Evolutionary conservation across 2,888 invertebrate species (phyloP), one percentile per base, ranked within the genome.

Genomic region (Dyspetes luteomarginatus): DNA sequence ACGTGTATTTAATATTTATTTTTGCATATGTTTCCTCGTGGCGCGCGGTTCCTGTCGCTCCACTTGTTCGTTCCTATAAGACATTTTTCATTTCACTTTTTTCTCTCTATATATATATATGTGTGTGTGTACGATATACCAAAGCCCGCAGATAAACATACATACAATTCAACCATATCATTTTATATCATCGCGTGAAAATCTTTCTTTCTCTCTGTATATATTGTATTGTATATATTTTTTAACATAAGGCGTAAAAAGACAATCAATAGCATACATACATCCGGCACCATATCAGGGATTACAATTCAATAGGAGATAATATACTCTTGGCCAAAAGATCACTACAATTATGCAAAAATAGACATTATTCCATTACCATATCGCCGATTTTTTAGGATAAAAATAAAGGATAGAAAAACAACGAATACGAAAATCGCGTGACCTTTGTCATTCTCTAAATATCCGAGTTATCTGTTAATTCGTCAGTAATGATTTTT

Each of bases 311-410:
- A 17, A 84, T 84, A 85, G 83, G 84, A 86, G 85, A 36, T 36
- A 17, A 30, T 84, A 87, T 84, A 84, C 81, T 87, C 87, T 89
- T 87, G 85, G 69, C 64, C 87, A 89, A 88, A 89, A 85, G 91
- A 93, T 93, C 92, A 93, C 93, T 93, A 93, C 93, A 90, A 91
- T 93, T 87, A 93, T 92, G 93, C 92, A 93, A 93, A 93, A 92
- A 92, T 92, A 92, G 90, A 92, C 86, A 89, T 92, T 91, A 86
- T 78, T 76, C 81, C 52, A 56, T 64, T 69, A 77, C 43, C 56
- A 5, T 24, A 41, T 55, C 45, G 52, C 41, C 45, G 30, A 48
- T 64, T 17, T 19, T 7, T 48, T 48, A 17, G 22, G 28, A 73
- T 28, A 28, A 65, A 75, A 65, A 50, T 55, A 73, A 48, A 69